Base-by-base conservation (phyloP, 2,797 vertebrate species). In the Tapera naevia region DNA sequence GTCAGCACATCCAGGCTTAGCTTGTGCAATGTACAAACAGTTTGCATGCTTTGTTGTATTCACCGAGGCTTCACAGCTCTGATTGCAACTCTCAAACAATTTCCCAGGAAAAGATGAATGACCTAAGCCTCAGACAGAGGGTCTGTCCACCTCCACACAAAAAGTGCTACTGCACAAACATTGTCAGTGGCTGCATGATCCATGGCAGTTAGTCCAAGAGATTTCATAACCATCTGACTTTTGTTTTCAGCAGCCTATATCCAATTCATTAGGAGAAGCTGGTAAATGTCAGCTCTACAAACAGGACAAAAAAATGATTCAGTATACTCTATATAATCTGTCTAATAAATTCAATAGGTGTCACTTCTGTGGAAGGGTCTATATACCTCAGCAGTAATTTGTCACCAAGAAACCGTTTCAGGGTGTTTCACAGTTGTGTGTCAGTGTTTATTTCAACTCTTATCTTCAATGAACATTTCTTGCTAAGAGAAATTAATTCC, bases 401-500 rank as follows among this genome's bases (percentile, higher is more conserved):
- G 96, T 89, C 94, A 94, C 81, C 79, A 86, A 91, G 91, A 91
- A 96, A 93, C 71, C 74, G 88, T 96, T 95, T 92, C 70, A 72
- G 94, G 81, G 87, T 23, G 46, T 96, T 97, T 92, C 86, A 79
- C 70, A 92, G 66, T 86, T 86, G 86, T 48, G 78, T 93, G 95
- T 81, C 87, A 82, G 72, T 95, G 79, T 97, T 97, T 95, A 91
- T 97, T 97, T 97, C 89, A 95, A 76, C 80, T n/a, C 96, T 97
- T 96, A 97, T 97, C 93, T 93, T 89, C 91, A 95, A 87, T 84
- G 85, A 94, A 93, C 91, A 91, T 95, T 95, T 96, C 95, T 96
- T 94, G 79, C 86, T 95, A 92, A 96, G 86, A 96, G 89, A 95
- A 97, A 97, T 97, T 97, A 97, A 97, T 96, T 97, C 91, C 71